Conservation (phyloP, 2,797 vertebrate species). For the Poecile montanus region DNA sequence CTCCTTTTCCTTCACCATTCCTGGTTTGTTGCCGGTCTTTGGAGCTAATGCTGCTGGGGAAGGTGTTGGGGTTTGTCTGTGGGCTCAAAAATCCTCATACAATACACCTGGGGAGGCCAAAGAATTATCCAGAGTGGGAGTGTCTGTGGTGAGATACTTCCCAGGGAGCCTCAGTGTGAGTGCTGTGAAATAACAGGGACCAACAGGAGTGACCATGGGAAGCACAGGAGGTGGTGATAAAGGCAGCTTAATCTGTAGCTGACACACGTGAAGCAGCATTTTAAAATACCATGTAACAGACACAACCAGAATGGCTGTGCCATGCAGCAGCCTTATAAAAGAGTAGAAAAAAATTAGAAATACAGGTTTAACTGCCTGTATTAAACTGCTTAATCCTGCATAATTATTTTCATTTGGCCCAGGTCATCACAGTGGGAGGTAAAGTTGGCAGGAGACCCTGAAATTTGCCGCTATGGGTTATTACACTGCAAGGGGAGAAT, state of each 20-base stretch:
- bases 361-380: not conserved
- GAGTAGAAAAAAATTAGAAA: not conserved
- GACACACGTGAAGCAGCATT: not conserved
- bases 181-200: not conserved
- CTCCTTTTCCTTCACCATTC: not conserved
- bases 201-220: rapidly evolving
- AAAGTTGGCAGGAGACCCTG: not conserved
- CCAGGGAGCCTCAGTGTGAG: rapidly evolving
- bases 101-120: not conserved
- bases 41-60: not conserved
- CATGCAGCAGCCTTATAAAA: not conserved
- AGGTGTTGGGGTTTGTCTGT: not conserved
- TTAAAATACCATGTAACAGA: not conserved
- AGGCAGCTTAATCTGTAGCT: not conserved
- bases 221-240: not conserved
- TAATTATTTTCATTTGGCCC: not conserved
- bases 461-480: not conserved
- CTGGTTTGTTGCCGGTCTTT: not conserved
- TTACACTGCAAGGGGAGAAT: not conserved
- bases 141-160: not conserved
- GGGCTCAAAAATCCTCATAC: not conserved
- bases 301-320: not conserved
- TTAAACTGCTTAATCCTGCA: not conserved
- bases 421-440: not conserved
- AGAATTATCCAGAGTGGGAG: not conserved